Evolutionary conservation across 2,113 vertebrate genomes (phyloP).

Genomic region (Egretta garzetta): DNA sequence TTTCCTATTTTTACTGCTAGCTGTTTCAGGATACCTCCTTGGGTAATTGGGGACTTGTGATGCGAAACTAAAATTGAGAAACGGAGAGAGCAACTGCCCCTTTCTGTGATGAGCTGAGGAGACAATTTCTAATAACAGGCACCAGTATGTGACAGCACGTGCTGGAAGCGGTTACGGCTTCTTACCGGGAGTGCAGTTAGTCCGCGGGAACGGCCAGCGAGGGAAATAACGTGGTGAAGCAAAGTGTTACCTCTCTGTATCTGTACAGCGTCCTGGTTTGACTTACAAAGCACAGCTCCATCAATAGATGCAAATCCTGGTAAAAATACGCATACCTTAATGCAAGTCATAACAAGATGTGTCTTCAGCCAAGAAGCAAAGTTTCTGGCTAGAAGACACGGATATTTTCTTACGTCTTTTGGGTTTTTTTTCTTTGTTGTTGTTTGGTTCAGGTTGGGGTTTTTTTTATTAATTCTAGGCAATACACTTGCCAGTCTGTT

Average conservation of each 20-base stretch:
- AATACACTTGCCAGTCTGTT: constrained; percentile 18
- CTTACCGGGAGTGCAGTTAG: background rate
- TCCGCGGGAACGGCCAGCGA: background rate
- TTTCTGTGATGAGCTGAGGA: constrained; percentile 39
- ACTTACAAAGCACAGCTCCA: constrained; percentile 35
- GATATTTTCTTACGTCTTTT: background rate
- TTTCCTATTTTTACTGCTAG: constrained; percentile 42
- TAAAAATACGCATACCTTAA: background rate
- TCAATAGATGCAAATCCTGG: background rate
- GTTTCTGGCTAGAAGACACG: background rate
- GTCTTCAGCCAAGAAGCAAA: constrained; percentile 45
- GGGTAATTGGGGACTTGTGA: constrained; percentile 23
- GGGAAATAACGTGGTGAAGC: background rate
- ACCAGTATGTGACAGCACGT: background rate
- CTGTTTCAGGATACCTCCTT: constrained; percentile 59
- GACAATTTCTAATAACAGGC: background rate
- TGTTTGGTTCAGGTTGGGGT: constrained; percentile 33
- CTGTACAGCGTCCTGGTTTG: constrained; percentile 17
- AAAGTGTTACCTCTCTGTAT: background rate
- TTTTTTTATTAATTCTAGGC: background rate
- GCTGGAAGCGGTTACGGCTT: background rate
- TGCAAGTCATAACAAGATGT: background rate
- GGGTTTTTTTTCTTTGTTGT: background rate
- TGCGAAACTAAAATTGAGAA: constrained; percentile 47
- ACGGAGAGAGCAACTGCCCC: constrained; percentile 39